Evolutionary conservation across 2,888 invertebrate genomes (phyloP), one percentile per base, ranked within the genome.

Genomic region (Melangyna quadrimaculata): DNA sequence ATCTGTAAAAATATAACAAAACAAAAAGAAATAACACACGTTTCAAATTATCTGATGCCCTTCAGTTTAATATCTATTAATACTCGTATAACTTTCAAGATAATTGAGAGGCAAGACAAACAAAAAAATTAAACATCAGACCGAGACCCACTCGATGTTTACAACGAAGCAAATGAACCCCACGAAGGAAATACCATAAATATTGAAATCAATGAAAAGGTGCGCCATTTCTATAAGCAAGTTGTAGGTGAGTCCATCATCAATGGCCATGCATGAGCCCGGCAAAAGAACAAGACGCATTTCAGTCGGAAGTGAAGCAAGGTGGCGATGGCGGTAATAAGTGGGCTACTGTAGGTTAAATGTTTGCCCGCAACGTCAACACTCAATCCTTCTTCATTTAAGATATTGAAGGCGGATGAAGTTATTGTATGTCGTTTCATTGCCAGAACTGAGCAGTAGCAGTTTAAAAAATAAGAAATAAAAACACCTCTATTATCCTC

Each of bases 221-320:
- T 77, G 84, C 40, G 84, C 45, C 83, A 55, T 55, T n/a, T 51
- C 53, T 35, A 48, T 43, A 32, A 17, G 6, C 6, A 27, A 4
- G 6, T 27, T 3, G 3, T 8, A 69, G 72, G 27, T 12, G 48
- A 73, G 37, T 61, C 43, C 43, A 32, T 53, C 24, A 53, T 53
- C 19, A 53, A 59, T 57, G 65, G 73, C 32, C 37, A 73, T 74
- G 78, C 53, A 71, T 45, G 51, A 35, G 69, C 24, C 35, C 32
- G 24, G 19, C 12, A 48, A 51, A 48, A 48, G 24, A 10, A 48
- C 9, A 55, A 45, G 63, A 24, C 59, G 71, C 83, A 78, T 37
- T 71, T 61, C 61, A 71, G 75, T 84, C 75, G 84, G 83, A 79
- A 75, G 83, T 79, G 57, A 55, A 57, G 40, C 17, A 59, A 70